Percentiles rank a stretch among this genome's conserved stretches.
These are phyloP conservation scores for Trilocha varians DNA, from an alignment of 2,888 invertebrate species.

Conservation along the genomic window DNA sequence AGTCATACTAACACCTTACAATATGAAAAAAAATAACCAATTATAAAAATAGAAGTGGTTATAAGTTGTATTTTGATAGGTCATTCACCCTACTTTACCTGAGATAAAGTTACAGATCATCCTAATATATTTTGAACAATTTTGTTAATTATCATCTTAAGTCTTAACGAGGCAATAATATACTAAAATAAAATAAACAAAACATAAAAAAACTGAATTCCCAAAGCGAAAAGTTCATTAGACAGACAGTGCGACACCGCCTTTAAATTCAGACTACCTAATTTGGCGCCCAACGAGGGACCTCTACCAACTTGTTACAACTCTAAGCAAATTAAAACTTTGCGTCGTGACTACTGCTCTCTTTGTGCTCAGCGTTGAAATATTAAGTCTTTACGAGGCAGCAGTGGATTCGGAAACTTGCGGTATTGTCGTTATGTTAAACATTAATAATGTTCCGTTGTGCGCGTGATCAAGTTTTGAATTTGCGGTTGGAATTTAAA, in stretches of 20 bases:
- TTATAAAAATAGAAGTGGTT: too few relatives aligned
- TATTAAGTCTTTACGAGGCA: conserved; percentile 69
- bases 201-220: too few relatives aligned
- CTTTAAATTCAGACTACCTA: conserved; percentile 35
- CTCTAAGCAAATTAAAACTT: conserved; percentile 73
- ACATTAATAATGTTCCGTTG: conserved; percentile 50
- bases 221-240: not conserved
- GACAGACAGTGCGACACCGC: conserved; percentile 11
- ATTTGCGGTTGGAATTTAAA: conserved; percentile 25
- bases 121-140: too few relatives aligned
- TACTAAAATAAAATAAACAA: too few relatives aligned
- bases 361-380: conserved; percentile 62
- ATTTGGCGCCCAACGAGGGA: conserved; percentile 66
- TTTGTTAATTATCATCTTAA: too few relatives aligned
- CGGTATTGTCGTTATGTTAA: conserved; percentile 51
- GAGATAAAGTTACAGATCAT: too few relatives aligned
- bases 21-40: too few relatives aligned
- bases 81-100: too few relatives aligned
- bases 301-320: conserved; percentile 69
- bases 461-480: conserved; percentile 43
- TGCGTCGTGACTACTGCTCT: conserved; percentile 59
- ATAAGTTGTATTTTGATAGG: too few relatives aligned
- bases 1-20: too few relatives aligned
- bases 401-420: conserved; percentile 53
- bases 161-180: too few relatives aligned